These are phyloP conservation scores for Pithys albifrons DNA, from an alignment of 2,113 vertebrate species.

Conservation along the genomic window DNA sequence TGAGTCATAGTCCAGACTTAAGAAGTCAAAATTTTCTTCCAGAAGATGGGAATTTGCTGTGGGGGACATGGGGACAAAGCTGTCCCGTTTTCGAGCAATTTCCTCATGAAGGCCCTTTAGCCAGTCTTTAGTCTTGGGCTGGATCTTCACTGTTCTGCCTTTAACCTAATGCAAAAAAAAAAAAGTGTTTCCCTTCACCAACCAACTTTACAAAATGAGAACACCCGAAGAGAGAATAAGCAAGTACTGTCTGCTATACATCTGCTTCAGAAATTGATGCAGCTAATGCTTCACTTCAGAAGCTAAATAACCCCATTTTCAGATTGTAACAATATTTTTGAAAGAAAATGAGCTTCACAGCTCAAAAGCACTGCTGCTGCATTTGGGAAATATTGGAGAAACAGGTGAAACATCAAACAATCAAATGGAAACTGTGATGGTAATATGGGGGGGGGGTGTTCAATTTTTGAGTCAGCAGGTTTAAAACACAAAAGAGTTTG, in stretches of 20 bases:
- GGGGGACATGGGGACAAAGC: constrained; percentile 71
- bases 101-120: constrained; percentile 77
- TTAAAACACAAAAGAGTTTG: not conserved
- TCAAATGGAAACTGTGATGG: not conserved
- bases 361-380: not conserved
- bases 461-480: not conserved
- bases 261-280: not conserved
- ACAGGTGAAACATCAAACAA: not conserved
- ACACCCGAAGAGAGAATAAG: not conserved
- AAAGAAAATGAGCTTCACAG: not conserved
- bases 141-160: constrained; percentile 76
- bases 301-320: not conserved
- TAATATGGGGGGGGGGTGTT: not conserved
- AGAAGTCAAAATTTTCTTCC: constrained; percentile 81
- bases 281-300: not conserved
- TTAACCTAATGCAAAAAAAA: constrained; percentile 61
- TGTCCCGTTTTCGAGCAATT: constrained; percentile 75
- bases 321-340: not conserved
- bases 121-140: constrained; percentile 80
- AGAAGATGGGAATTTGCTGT: constrained; percentile 78
- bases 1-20: constrained; percentile 79
- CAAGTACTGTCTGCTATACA: not conserved
- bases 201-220: not conserved
- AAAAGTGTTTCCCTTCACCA: not conserved
- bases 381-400: not conserved